A percentile compares a stretch with the other conserved stretches of the same genome.
Evolutionary conservation across 2,888 invertebrate species (phyloP).

Genomic region (Onchidella celtica): DNA sequence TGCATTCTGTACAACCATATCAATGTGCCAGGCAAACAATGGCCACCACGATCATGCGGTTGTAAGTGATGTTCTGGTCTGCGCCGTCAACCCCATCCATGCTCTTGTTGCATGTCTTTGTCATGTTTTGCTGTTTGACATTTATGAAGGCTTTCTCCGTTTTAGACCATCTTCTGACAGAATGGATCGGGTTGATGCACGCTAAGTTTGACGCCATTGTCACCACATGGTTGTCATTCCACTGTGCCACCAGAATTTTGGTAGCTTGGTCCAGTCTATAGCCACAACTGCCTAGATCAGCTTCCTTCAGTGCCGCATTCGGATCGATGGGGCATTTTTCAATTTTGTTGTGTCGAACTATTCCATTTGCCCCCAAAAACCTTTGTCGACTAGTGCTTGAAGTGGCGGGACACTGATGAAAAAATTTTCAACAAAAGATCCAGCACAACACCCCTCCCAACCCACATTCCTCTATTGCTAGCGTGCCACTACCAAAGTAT

Average conservation of each 20-base stretch:
- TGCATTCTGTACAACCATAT: background rate
- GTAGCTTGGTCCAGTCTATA: background rate
- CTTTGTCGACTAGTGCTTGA: background rate
- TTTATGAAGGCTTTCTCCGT: background rate
- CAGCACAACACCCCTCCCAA: background rate
- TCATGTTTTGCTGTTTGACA: background rate
- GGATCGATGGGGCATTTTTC: constrained; percentile 4
- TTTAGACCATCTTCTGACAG: constrained; percentile 2
- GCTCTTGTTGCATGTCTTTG: background rate
- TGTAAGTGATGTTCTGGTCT: background rate
- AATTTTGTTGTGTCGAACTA: background rate
- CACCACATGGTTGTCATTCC: constrained; percentile 1
- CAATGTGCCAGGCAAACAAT: background rate
- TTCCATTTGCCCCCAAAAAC: background rate
- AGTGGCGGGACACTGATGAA: background rate
- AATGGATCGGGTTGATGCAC: background rate
- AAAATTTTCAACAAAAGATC: background rate
- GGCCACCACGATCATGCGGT: background rate
- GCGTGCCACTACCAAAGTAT: constrained; percentile 41
- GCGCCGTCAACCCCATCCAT: background rate
- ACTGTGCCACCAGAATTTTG: background rate
- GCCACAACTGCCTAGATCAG: background rate
- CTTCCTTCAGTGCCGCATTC: background rate
- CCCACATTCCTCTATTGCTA: background rate
- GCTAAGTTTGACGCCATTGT: background rate